These are phyloP conservation scores for Agelas oroides DNA, from an alignment of 37 sponge, comb jelly and placozoan species.

Conservation along the genomic window DNA sequence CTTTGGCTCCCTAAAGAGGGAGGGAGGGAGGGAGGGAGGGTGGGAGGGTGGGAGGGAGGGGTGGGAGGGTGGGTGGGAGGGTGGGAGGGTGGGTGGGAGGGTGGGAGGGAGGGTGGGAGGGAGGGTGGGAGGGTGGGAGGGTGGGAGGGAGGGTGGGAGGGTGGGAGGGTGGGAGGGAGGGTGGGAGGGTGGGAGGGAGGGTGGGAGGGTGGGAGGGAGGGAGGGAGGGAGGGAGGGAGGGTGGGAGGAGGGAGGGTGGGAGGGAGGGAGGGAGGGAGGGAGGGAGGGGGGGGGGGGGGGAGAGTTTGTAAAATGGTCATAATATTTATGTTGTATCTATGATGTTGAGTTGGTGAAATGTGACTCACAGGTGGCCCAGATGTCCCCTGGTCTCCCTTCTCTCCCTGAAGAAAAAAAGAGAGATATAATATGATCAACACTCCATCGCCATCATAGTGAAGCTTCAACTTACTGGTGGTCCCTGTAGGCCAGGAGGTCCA, in stretches of 20 bases:
- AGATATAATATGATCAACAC: neutral
- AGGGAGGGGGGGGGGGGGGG: neutral
- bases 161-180: neutral
- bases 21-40: neutral
- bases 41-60: neutral
- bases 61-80: neutral
- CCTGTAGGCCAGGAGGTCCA: slow-evolving; percentile 67
- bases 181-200: neutral
- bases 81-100: neutral
- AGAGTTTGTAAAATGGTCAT: neutral
- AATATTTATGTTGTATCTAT: neutral
- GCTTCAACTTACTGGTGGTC: slow-evolving; percentile 52
- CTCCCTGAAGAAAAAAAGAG: slow-evolving; percentile 27
- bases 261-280: neutral
- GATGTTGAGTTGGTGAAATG: neutral
- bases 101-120: neutral
- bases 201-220: neutral
- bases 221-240: neutral
- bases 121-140: neutral
- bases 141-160: too few relatives aligned
- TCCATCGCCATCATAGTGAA: neutral
- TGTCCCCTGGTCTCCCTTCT: slow-evolving; percentile 57
- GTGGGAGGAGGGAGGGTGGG: neutral
- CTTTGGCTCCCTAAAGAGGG: slow-evolving; percentile 51
- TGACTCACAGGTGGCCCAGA: slow-evolving; percentile 59